Conservation (phyloP, 2,888 invertebrate genomes). For the Desoria tigrina region DNA sequence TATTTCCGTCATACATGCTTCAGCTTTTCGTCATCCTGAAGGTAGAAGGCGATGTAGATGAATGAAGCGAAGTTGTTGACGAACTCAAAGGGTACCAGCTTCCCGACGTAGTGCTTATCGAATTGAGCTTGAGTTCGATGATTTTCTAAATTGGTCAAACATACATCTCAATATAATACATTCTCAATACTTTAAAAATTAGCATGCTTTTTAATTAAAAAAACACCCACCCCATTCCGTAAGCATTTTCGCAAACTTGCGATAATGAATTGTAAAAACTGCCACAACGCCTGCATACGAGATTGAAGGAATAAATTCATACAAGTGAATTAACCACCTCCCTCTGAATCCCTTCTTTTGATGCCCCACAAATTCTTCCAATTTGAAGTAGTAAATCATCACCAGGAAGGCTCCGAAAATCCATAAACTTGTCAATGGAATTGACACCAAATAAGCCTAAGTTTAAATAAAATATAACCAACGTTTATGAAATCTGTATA, state of each 20-base stretch:
- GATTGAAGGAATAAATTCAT: neutral
- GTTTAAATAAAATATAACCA: neutral
- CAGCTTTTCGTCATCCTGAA: conserved; percentile 7
- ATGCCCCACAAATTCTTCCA: neutral
- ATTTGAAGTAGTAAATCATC: conserved; percentile 1
- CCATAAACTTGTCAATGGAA: conserved; percentile 5
- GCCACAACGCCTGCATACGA: conserved; percentile 9
- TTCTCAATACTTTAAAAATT: neutral
- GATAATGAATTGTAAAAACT: conserved; percentile 17
- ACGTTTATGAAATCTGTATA: no score
- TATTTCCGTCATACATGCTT: neutral
- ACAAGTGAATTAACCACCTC: conserved; percentile 1
- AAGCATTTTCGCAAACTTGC: conserved; percentile 15
- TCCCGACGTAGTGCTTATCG: conserved; percentile 26
- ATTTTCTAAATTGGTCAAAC: conserved; percentile 24
- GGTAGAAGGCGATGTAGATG: conserved; percentile 30
- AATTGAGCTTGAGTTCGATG: conserved; percentile 38
- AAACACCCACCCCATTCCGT: conserved; percentile 35
- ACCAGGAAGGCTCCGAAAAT: neutral
- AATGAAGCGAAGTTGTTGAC: conserved; percentile 25
- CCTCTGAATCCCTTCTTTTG: neutral
- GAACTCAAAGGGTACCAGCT: conserved; percentile 34
- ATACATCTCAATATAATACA: conserved; percentile 37
- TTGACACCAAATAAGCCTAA: conserved; percentile 13
- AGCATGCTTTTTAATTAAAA: no score